Conservation (phyloP, 2,797 vertebrate species). For the Cynopterus sphinx region DNA sequence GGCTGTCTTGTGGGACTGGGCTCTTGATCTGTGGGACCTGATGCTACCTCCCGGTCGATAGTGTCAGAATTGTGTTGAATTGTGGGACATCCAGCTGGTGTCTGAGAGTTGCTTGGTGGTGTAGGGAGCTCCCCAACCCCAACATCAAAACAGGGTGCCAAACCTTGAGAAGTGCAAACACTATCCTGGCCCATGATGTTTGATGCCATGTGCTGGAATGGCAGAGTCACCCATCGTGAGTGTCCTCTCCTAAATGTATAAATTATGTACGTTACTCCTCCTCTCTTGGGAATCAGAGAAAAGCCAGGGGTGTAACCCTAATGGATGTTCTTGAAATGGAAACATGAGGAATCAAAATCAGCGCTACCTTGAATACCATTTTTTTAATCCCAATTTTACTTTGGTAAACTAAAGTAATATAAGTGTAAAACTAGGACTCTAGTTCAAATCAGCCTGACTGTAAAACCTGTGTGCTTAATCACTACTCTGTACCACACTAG, state of each 20-base stretch:
- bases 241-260: neutral
- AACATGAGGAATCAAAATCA: neutral
- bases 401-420: neutral
- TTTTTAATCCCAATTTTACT: neutral
- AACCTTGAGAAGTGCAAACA: neutral
- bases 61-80: neutral
- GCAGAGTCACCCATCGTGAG: neutral
- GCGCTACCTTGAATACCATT: neutral
- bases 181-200: neutral
- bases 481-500: neutral
- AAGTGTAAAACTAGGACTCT: neutral
- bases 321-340: neutral
- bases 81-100: neutral
- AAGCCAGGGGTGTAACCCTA: neutral
- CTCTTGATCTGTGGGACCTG: neutral
- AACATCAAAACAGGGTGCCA: neutral
- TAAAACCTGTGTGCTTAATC: neutral
- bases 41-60: neutral
- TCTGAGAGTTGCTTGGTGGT: neutral
- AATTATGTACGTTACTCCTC: neutral
- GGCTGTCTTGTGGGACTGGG: neutral
- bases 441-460: neutral
- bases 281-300: neutral
- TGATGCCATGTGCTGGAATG: no score
- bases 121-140: fast-evolving